A percentile compares a stretch with the other conserved stretches of the same genome.
phyloP scores from a whole-genome alignment of 2,113 vertebrate genomes.

The Mormyrus lacerda region DNA sequence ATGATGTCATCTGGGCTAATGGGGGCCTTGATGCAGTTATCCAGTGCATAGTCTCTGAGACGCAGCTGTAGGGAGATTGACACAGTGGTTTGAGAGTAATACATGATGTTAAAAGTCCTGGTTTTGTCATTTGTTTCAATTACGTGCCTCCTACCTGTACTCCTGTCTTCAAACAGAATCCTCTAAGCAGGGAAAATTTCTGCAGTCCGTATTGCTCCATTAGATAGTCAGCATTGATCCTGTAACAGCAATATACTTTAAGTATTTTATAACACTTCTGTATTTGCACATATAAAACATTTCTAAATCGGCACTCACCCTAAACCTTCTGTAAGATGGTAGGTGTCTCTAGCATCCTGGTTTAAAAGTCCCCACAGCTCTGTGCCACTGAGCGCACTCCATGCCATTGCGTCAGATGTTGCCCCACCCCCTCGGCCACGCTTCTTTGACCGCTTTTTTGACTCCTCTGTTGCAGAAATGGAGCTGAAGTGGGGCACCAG shows the following conservation, averaged over 20 bases:
- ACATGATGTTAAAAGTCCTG: background rate
- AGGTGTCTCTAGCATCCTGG: constrained; percentile 61
- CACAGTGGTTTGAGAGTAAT: background rate
- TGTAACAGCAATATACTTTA: constrained; percentile 32
- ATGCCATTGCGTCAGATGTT: constrained; percentile 53
- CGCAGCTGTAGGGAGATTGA: constrained; percentile 52
- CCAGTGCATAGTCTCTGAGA: constrained; percentile 63
- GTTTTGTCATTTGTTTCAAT: background rate
- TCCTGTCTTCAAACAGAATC: constrained; percentile 70
- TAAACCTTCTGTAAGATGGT: constrained; percentile 50
- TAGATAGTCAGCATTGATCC: constrained; percentile 57
- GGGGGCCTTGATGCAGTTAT: constrained; percentile 65
- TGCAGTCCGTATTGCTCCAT: constrained; percentile 64
- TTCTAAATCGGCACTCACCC: constrained; percentile 42
- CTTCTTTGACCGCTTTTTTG: constrained; percentile 61
- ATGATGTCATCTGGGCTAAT: constrained; percentile 68
- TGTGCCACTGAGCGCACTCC: constrained; percentile 56
- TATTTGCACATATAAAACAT: background rate
- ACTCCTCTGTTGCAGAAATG: constrained; percentile 52
- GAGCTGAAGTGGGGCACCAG: constrained; percentile 60
- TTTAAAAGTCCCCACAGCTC: constrained; percentile 67
- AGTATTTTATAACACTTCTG: background rate
- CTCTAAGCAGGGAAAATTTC: constrained; percentile 66
- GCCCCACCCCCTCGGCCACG: constrained; percentile 51
- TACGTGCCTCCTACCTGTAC: constrained; percentile 60